phyloP scores from a whole-genome alignment of 2,113 vertebrate genomes.

The Malaclemys terrapin region DNA sequence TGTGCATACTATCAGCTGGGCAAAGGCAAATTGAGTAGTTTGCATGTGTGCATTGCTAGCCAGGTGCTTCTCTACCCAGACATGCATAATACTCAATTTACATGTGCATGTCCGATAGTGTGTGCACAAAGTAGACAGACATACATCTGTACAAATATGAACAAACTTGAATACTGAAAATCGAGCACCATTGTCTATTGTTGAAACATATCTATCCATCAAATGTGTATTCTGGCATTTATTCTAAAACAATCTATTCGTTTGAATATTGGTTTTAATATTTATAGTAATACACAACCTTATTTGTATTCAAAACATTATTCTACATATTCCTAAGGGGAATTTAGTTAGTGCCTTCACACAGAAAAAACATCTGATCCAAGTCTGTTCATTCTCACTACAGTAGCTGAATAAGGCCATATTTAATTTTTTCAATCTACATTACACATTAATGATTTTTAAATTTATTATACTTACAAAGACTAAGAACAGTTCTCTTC shows the following conservation, averaged over 20 bases:
- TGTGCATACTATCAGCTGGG: neutral
- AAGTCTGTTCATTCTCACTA: fast-evolving
- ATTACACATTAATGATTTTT: neutral
- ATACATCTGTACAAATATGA: neutral
- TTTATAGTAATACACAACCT: fast-evolving
- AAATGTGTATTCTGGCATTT: neutral
- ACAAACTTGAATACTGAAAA: neutral
- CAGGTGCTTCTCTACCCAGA: neutral
- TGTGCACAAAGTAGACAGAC: neutral
- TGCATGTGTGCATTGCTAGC: neutral
- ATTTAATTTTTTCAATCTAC: fast-evolving
- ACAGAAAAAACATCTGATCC: fast-evolving
- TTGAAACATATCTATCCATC: neutral
- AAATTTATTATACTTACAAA: fast-evolving
- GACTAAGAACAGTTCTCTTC: fast-evolving
- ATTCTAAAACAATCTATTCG: fast-evolving
- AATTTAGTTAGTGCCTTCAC: fast-evolving
- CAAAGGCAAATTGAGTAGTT: neutral
- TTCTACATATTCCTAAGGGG: fast-evolving
- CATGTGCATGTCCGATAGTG: neutral
- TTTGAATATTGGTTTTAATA: neutral
- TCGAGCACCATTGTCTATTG: neutral
- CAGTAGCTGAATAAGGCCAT: neutral
- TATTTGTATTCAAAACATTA: neutral
- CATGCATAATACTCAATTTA: neutral